Evolutionary conservation across 2,888 invertebrate species (phyloP), one percentile per base, ranked within the genome.

Genomic region (Listrodromus nycthemerus): DNA sequence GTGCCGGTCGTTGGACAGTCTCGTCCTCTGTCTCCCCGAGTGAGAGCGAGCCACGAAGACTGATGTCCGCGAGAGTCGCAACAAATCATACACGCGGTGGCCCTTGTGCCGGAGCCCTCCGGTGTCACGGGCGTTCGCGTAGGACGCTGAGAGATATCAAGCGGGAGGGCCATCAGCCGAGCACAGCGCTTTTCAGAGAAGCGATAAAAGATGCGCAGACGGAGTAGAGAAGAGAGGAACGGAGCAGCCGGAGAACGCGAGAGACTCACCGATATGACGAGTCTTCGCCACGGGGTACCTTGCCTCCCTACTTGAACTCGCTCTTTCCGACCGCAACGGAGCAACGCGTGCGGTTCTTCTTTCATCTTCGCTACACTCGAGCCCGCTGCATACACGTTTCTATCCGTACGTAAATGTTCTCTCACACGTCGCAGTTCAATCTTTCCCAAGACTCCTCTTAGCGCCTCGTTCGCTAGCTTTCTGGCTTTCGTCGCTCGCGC

Each of bases 1-100:
- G 88, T 82, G 85, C 87, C 85, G 82, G 74, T 76, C 82, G 80
- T 76, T 52, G 61, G 77, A 52, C 50, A 30, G 45, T 73, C 67
- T 67, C 19, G 48, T 71, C 71, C 65, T 70, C 27, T 37, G 37
- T 52, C 48, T 55, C 41, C 41, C 1, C 13, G 3, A 37, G 37
- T 10, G 21, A 27, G 65, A 5, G 48, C 33, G 73, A 77, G 63
- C 13, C 69, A 55, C 67, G 58, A 55, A 80, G 83, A 84, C 69
- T 69, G 83, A 84, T 81, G 83, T 45, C 55, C 80, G 21, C 33
- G 16, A 61, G 74, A 69, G 80, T 48, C 65, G 67, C 61, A 77
- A 82, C 83, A 83, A 83, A 77, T 86, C 86, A 81, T 86, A 70
- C 74, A 66, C 50, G 78, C 61, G 61, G 55, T 71, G 73, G 50